A percentile compares a stretch with the other conserved stretches of the same genome.
phyloP scores from a whole-genome alignment of 2,797 vertebrate genomes.

The Hypotaenidia okinawae region DNA sequence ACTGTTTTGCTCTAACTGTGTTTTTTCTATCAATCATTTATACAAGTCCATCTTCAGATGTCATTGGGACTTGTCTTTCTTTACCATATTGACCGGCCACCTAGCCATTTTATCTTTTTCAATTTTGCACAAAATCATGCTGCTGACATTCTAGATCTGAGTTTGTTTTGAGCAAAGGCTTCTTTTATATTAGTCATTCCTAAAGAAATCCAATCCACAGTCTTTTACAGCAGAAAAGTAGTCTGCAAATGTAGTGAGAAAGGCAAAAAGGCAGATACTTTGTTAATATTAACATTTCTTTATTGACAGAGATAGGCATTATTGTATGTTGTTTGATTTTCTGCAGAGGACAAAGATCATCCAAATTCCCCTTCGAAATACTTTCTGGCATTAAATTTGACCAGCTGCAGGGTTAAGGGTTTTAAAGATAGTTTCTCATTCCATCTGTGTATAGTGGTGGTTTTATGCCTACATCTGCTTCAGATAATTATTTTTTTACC shows the following conservation, averaged over 20 bases:
- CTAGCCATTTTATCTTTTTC: background rate
- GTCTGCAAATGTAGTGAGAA: background rate
- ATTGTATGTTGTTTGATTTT: background rate
- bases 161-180: background rate
- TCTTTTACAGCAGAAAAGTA: background rate
- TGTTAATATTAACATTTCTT: background rate
- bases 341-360: background rate
- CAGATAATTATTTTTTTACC: background rate
- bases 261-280: background rate
- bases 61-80: background rate
- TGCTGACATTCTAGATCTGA: background rate
- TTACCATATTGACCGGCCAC: background rate
- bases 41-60: background rate
- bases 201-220: background rate
- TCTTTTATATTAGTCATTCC: background rate
- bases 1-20: background rate
- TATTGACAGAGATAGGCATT: background rate
- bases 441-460: background rate
- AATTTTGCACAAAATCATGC: background rate
- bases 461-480: background rate
- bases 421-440: conserved; percentile 27
- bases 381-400: background rate
- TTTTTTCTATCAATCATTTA: background rate
- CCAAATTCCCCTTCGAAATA: background rate
- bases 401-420: background rate